Conservation (phyloP, 1,140 invertebrate genomes). For the Bombus huntii region DNA sequence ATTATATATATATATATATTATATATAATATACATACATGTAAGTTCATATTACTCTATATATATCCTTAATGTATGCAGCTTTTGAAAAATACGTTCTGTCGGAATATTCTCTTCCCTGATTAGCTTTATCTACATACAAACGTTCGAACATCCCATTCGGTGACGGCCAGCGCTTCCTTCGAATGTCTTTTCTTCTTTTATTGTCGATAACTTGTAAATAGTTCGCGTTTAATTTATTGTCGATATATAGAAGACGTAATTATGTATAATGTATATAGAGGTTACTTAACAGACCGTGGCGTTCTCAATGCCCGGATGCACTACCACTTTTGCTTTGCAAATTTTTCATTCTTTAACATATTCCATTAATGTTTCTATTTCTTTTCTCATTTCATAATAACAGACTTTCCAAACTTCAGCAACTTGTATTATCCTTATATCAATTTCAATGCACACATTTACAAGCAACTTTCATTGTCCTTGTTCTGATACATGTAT, state of each 20-base stretch:
- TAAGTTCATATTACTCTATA: slow-evolving; percentile 35
- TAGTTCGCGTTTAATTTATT: slow-evolving; percentile 60
- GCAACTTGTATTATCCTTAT: neutral
- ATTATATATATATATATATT: slow-evolving; percentile 28
- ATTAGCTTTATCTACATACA: slow-evolving; percentile 39
- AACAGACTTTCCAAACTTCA: neutral
- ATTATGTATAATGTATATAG: slow-evolving; percentile 38
- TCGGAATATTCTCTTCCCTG: slow-evolving; percentile 51
- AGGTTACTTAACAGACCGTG: slow-evolving; percentile 27
- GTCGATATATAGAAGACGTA: slow-evolving; percentile 62
- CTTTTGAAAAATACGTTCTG: slow-evolving; percentile 62
- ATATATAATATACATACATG: slow-evolving; percentile 41
- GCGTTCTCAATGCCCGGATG: neutral
- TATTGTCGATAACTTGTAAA: slow-evolving; percentile 65
- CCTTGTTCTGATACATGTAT: slow-evolving; percentile 11
- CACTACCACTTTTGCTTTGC: neutral
- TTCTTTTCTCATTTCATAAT: neutral
- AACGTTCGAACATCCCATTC: slow-evolving; percentile 52
- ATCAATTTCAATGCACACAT: neutral
- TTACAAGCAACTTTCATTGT: slow-evolving; percentile 57
- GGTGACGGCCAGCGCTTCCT: slow-evolving; percentile 65
- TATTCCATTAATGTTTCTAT: neutral
- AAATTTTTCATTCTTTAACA: neutral
- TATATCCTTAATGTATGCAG: slow-evolving; percentile 59
- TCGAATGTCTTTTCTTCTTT: slow-evolving; percentile 44